Evolutionary conservation across 2,113 vertebrate genomes (phyloP).

Genomic region (Rhombomys opimus): DNA sequence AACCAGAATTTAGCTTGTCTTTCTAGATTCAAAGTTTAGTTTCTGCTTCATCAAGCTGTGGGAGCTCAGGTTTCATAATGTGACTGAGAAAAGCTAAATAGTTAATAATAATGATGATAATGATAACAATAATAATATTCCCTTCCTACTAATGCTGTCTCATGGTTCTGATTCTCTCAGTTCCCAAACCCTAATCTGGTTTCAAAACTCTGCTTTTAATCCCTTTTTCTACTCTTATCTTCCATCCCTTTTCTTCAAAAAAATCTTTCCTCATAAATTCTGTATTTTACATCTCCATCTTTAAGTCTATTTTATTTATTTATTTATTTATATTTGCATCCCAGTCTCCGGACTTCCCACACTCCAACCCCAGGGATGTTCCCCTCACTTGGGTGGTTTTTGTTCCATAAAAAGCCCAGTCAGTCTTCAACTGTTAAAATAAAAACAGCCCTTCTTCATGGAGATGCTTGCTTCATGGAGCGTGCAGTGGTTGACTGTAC

Average conservation of each 20-base stretch:
- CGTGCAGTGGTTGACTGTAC: not conserved
- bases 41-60: not conserved
- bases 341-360: not conserved
- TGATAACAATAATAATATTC: too few species aligned
- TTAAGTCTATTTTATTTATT: not conserved
- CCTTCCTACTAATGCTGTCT: not conserved
- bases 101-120: not conserved
- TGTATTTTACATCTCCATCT: not conserved
- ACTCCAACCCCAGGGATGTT: not conserved
- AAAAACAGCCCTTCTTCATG: not conserved
- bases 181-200: not conserved
- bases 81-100: slow-evolving; percentile 2
- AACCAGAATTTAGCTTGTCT: not conserved
- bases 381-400: not conserved
- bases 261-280: slow-evolving; percentile 7
- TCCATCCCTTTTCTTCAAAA: slow-evolving; percentile 41
- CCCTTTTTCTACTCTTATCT: not conserved
- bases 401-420: slow-evolving; percentile 38
- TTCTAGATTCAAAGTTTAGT: not conserved
- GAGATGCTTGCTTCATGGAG: not conserved
- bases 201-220: slow-evolving; percentile 50
- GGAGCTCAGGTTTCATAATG: slow-evolving; percentile 34
- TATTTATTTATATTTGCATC: not conserved
- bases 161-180: not conserved
- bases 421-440: slow-evolving; percentile 3